These are phyloP conservation scores for Tympanuchus pallidicinctus DNA, from an alignment of 2,113 vertebrate genomes.

Conservation along the genomic window DNA sequence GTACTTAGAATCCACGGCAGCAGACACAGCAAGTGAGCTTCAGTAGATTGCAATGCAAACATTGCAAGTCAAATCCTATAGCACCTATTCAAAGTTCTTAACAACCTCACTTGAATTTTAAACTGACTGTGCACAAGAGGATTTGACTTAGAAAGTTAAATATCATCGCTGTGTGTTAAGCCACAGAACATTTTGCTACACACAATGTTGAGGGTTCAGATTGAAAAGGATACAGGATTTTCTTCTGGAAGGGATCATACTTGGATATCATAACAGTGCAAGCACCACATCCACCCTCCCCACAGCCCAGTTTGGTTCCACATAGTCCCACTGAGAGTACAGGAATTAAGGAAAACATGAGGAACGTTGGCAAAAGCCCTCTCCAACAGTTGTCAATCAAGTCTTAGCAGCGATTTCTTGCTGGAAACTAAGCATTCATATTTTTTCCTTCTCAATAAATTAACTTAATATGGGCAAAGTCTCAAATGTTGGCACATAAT, in stretches of 20 bases:
- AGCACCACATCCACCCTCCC: conserved; percentile 94
- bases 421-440: not conserved
- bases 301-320: conserved; percentile 94
- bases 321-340: conserved; percentile 84
- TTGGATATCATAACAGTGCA: conserved; percentile 96
- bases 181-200: not conserved
- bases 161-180: rapidly evolving
- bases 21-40: not conserved
- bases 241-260: conserved; percentile 77
- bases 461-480: not conserved
- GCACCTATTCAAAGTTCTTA: not conserved
- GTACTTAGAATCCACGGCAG: not conserved
- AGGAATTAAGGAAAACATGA: conserved; percentile 73
- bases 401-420: not conserved
- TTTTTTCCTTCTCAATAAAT: not conserved
- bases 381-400: not conserved
- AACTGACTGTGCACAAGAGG: not conserved
- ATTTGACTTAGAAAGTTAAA: not conserved
- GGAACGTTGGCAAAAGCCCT: not conserved
- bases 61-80: not conserved
- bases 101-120: not conserved
- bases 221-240: conserved; percentile 90
- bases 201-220: not conserved
- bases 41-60: not conserved
- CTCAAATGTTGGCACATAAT: not conserved